Evolutionary conservation across 2,113 vertebrate genomes (phyloP).

Genomic region (Campylomormyrus tamandua): DNA sequence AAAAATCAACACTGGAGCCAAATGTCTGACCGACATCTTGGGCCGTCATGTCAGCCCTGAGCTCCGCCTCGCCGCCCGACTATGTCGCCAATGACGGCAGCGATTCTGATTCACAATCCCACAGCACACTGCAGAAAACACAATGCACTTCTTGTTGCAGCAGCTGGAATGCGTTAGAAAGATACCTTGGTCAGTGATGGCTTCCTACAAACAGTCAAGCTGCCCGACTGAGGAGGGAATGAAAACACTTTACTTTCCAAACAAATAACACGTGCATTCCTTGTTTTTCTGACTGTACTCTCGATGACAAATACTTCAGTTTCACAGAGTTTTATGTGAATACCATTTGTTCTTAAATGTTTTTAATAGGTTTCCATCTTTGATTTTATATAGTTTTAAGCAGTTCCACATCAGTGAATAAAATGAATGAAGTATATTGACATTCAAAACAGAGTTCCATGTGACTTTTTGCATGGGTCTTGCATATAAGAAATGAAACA

Average conservation of each 20-base stretch:
- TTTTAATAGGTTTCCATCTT: not conserved
- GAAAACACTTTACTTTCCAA: not conserved
- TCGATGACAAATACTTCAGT: not conserved
- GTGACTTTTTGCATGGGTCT: not conserved
- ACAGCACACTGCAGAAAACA: conserved; percentile 20
- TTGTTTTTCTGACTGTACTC: not conserved
- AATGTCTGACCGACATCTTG: conserved; percentile 15
- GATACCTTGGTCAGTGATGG: conserved; percentile 36
- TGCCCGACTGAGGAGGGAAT: not conserved
- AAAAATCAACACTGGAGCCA: not conserved
- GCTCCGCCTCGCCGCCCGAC: conserved; percentile 1
- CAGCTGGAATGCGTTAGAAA: conserved; percentile 40
- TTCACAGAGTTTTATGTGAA: not conserved
- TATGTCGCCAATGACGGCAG: conserved; percentile 11
- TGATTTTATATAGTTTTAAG: not conserved
- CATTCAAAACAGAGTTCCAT: not conserved
- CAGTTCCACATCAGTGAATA: not conserved
- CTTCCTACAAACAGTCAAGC: conserved; percentile 10
- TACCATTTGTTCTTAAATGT: not conserved
- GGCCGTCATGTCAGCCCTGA: conserved; percentile 11
- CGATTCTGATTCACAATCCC: not conserved
- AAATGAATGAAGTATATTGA: not conserved
- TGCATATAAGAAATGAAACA: not conserved
- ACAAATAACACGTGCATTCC: not conserved
- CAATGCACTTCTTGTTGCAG: conserved; percentile 36